A percentile compares a stretch with the other conserved stretches of the same genome.
These are phyloP conservation scores for Parthenolecanium corni DNA, from an alignment of 2,888 invertebrate species.

Conservation along the genomic window DNA sequence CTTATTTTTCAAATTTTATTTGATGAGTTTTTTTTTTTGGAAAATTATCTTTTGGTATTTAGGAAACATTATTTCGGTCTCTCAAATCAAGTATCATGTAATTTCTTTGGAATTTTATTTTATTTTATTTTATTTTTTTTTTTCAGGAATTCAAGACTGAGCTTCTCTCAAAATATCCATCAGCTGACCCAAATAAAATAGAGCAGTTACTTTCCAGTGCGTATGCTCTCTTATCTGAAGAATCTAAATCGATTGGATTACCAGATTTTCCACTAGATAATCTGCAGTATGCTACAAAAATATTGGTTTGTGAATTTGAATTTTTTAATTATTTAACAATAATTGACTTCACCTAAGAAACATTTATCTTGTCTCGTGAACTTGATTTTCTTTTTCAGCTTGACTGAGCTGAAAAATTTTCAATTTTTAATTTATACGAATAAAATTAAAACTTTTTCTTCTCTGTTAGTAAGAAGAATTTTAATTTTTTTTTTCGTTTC, in stretches of 20 bases:
- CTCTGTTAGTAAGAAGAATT: neutral
- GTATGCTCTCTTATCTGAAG: constrained; percentile 64
- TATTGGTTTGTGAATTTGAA: constrained; percentile 48
- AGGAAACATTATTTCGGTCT: too few species aligned
- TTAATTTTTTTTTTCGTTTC: neutral
- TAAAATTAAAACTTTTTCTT: too few species aligned
- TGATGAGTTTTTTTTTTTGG: too few species aligned
- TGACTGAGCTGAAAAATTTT: too few species aligned
- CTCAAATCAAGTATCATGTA: too few species aligned
- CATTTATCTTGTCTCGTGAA: too few species aligned
- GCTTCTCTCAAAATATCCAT: constrained; percentile 39
- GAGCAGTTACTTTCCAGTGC: constrained; percentile 62
- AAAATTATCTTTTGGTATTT: too few species aligned
- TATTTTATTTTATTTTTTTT: neutral
- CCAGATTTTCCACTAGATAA: constrained; percentile 87
- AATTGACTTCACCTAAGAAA: too few species aligned
- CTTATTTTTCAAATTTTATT: too few species aligned
- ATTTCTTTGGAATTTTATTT: too few species aligned
- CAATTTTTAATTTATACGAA: too few species aligned
- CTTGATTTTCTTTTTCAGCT: too few species aligned
- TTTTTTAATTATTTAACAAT: neutral
- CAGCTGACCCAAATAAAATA: constrained; percentile 39
- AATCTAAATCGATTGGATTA: constrained; percentile 56
- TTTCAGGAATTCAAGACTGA: constrained; percentile 10
- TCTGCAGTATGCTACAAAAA: constrained; percentile 51